Percentiles rank a stretch among this genome's conserved stretches.
Conservation (phyloP, 2,797 vertebrate species). For the Phalloptychus januarius region DNA sequence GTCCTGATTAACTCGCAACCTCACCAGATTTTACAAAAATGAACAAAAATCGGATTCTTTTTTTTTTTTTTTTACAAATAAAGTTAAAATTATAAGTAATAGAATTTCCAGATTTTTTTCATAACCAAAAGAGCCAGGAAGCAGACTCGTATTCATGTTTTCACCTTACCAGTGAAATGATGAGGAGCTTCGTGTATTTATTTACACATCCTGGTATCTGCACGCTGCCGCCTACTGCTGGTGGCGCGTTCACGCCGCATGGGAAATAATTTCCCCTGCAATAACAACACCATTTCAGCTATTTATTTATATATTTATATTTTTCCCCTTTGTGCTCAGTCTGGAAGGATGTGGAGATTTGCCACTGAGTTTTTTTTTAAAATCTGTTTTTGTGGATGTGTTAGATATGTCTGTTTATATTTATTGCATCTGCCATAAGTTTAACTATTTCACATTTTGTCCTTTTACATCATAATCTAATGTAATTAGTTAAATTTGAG, state of each 20-base stretch:
- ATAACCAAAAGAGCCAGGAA: accelerated
- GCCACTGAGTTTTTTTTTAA: neutral
- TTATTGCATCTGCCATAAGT: neutral
- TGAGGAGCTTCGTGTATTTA: slow-evolving; percentile 80
- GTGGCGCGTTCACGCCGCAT: slow-evolving; percentile 39
- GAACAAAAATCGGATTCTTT: neutral
- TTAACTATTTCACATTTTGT: neutral
- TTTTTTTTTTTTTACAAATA: neutral
- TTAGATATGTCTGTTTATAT: neutral
- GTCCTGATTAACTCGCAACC: neutral
- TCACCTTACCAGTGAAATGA: neutral
- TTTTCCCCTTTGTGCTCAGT: neutral
- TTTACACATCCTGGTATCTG: slow-evolving; percentile 88
- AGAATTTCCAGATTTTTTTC: too few relatives aligned
- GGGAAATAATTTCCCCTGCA: slow-evolving; percentile 46
- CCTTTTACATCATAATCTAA: neutral
- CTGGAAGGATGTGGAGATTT: neutral
- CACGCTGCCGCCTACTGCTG: slow-evolving; percentile 40
- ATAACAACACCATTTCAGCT: neutral
- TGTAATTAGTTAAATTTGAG: neutral
- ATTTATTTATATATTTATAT: neutral
- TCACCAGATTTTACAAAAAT: neutral
- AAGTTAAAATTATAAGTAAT: neutral
- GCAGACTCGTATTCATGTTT: accelerated
- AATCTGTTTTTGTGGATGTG: neutral